Conservation (phyloP, 2,113 vertebrate genomes). For the Spilogale gracilis region DNA sequence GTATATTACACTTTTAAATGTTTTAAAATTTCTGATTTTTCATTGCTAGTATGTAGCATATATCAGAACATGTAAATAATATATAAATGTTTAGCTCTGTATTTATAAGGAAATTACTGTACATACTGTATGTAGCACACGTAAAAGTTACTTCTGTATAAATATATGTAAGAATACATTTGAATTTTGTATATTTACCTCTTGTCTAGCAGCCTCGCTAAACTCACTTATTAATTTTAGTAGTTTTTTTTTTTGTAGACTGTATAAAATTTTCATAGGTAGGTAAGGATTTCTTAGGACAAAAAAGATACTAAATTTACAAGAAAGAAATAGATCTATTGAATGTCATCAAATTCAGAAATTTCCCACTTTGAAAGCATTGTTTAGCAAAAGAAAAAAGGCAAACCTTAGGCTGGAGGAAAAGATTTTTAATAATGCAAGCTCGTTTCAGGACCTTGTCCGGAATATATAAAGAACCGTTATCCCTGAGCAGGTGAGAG, state of each 20-base stretch:
- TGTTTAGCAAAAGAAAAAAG: background rate
- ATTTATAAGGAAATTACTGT: background rate
- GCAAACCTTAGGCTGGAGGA: background rate
- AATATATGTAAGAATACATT: background rate
- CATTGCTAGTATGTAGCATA: background rate
- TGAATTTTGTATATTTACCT: background rate
- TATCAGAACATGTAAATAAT: background rate
- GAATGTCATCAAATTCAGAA: background rate
- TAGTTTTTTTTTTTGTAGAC: background rate
- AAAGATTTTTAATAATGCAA: background rate
- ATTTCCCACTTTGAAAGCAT: background rate
- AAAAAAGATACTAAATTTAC: background rate
- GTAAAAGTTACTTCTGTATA: background rate
- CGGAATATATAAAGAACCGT: background rate
- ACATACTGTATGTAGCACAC: background rate
- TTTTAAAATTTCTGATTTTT: background rate
- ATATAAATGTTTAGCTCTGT: background rate
- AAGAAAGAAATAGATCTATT: background rate
- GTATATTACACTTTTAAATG: background rate
- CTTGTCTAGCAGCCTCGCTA: background rate
- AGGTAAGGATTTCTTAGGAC: background rate
- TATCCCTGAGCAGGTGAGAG: background rate
- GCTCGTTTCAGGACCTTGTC: background rate
- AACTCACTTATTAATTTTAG: background rate
- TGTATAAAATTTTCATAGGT: background rate